Evolutionary conservation across 2,113 vertebrate species (phyloP).

Genomic region (Spilogale gracilis): DNA sequence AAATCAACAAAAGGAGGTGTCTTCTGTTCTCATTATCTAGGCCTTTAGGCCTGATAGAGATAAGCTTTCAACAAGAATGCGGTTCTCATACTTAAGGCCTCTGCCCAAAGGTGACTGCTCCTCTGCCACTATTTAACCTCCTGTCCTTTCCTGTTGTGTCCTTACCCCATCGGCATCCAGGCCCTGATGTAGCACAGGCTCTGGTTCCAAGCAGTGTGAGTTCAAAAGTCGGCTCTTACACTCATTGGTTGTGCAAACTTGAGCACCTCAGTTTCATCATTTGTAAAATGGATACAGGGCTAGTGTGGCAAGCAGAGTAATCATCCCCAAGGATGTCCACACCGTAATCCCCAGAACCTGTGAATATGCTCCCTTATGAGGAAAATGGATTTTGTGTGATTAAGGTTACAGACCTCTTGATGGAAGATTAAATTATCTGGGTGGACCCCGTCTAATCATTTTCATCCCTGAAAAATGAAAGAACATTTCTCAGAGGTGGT

Average conservation of each 20-base stretch:
- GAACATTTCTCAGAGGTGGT: background rate
- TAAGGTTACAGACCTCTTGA: background rate
- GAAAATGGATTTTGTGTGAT: background rate
- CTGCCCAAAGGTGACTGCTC: background rate
- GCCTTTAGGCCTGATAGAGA: slow-evolving; percentile 23
- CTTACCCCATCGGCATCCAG: background rate
- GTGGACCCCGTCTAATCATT: background rate
- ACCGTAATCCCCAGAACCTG: background rate
- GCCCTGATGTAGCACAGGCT: background rate
- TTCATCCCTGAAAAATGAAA: background rate
- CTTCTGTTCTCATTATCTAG: background rate
- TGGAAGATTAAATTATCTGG: background rate
- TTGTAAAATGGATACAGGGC: background rate
- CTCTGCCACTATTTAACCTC: background rate
- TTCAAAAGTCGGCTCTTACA: background rate
- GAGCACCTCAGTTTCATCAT: background rate
- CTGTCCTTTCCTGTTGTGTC: background rate
- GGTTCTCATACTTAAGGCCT: background rate
- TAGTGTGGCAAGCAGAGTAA: background rate
- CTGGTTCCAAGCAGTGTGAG: background rate
- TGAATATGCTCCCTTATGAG: background rate
- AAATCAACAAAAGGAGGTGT: background rate
- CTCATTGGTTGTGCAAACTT: background rate
- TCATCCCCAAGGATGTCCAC: background rate
- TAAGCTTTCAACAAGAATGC: slow-evolving; percentile 6